These are phyloP conservation scores for Heterochromis multidens DNA, from an alignment of 2,113 vertebrate genomes.

Conservation along the genomic window DNA sequence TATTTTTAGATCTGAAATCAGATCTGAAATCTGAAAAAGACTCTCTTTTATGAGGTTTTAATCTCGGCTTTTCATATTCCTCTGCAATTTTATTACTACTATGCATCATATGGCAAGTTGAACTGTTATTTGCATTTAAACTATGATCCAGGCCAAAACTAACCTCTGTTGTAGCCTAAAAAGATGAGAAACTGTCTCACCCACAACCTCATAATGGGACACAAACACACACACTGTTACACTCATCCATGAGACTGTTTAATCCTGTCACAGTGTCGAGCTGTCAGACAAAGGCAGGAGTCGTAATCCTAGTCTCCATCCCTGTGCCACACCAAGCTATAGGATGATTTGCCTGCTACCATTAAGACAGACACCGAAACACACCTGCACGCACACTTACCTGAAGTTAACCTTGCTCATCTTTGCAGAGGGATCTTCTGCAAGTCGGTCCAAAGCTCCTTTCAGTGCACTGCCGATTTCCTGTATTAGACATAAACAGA, in stretches of 20 bases:
- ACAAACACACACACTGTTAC: not conserved
- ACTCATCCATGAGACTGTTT: not conserved
- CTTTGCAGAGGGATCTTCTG: conserved; percentile 20
- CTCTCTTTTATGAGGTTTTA: not conserved
- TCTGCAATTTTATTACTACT: not conserved
- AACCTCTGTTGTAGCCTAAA: not conserved
- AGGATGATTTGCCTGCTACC: not conserved
- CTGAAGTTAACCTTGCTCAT: conserved; percentile 54
- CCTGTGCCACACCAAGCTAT: not conserved
- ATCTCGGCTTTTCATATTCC: not conserved
- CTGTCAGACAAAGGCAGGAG: conserved; percentile 52
- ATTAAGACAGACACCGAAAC: not conserved
- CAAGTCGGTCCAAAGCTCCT: conserved; percentile 40
- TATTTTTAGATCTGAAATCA: not conserved
- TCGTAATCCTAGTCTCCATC: conserved; percentile 44
- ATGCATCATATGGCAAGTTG: not conserved
- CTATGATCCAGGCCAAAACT: not conserved
- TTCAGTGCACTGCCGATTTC: conserved; percentile 43
- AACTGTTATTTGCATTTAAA: not conserved
- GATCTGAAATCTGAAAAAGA: not conserved
- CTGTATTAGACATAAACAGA: conserved; percentile 8
- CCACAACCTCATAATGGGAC: not conserved
- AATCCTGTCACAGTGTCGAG: conserved; percentile 35
- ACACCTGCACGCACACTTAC: conserved; percentile 14
- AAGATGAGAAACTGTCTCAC: not conserved